Evolutionary conservation across 1,140 invertebrate genomes (phyloP).

Genomic region (Saccostrea echinata): DNA sequence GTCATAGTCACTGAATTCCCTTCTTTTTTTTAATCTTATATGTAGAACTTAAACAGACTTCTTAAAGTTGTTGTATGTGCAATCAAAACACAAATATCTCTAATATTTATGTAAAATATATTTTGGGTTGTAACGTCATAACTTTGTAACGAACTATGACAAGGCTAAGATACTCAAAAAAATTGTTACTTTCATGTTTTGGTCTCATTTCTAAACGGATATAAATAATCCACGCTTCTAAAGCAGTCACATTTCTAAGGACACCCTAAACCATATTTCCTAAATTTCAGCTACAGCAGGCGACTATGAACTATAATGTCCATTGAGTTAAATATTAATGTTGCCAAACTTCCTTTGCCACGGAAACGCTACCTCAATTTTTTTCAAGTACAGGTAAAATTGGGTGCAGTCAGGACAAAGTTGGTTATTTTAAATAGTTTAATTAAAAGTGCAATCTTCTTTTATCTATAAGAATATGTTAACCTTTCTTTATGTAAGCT

Average conservation of each 20-base stretch:
- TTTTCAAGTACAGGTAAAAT: not conserved
- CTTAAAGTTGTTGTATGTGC: too few species aligned
- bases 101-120: too few species aligned
- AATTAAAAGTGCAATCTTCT: too few species aligned
- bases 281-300: not conserved
- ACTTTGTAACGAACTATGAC: not conserved
- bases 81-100: too few species aligned
- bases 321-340: constrained; percentile 5
- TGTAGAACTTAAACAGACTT: too few species aligned
- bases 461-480: too few species aligned
- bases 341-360: not conserved
- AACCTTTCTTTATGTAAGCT: too few species aligned
- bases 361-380: not conserved
- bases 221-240: not conserved
- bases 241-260: not conserved
- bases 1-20: too few species aligned
- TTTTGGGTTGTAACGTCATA: too few species aligned
- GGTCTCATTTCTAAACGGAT: not conserved
- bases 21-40: too few species aligned
- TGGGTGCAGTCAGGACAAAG: too few species aligned
- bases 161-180: not conserved
- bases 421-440: too few species aligned
- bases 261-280: not conserved
- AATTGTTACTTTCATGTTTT: not conserved
- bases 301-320: not conserved